Percentiles rank a stretch among this genome's conserved stretches.
Evolutionary conservation across 2,888 invertebrate species (phyloP).

Genomic region (Temnothorax ravouxi): DNA sequence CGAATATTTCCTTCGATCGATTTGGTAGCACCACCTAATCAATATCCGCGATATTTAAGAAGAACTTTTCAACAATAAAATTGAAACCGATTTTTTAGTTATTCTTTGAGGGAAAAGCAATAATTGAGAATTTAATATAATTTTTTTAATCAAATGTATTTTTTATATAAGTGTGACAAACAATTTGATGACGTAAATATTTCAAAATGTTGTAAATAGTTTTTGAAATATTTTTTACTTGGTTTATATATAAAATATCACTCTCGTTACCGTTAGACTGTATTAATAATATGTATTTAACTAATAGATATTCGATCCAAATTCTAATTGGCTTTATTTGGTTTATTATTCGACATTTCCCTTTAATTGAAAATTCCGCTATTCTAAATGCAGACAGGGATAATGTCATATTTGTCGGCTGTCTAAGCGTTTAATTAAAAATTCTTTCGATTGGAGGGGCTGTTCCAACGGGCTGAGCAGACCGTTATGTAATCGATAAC

Average conservation of each 20-base stretch:
- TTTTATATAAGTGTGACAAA: neutral
- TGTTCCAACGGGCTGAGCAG: neutral
- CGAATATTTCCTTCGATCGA: constrained; percentile 22
- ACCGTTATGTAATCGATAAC: constrained; percentile 47
- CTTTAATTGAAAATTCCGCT: constrained; percentile 43
- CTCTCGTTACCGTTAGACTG: neutral
- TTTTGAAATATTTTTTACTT: neutral
- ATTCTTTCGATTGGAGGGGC: constrained; percentile 36
- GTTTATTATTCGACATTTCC: neutral
- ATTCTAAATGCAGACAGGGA: constrained; percentile 1
- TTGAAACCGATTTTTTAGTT: neutral
- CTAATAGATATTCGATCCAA: neutral
- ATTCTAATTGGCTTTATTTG: neutral
- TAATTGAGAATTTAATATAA: neutral
- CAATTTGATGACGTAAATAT: neutral
- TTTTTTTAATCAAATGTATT: neutral
- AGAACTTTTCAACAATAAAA: neutral
- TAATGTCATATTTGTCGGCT: constrained; percentile 43
- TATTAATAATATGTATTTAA: neutral
- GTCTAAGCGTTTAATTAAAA: constrained; percentile 55
- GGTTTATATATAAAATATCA: neutral
- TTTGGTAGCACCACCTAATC: neutral
- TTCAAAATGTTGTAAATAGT: neutral
- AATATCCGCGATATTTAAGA: neutral
- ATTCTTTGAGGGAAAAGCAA: neutral